A percentile compares a stretch with the other conserved stretches of the same genome.
These are phyloP conservation scores for Elachura formosa DNA, from an alignment of 2,113 vertebrate species.

Conservation along the genomic window DNA sequence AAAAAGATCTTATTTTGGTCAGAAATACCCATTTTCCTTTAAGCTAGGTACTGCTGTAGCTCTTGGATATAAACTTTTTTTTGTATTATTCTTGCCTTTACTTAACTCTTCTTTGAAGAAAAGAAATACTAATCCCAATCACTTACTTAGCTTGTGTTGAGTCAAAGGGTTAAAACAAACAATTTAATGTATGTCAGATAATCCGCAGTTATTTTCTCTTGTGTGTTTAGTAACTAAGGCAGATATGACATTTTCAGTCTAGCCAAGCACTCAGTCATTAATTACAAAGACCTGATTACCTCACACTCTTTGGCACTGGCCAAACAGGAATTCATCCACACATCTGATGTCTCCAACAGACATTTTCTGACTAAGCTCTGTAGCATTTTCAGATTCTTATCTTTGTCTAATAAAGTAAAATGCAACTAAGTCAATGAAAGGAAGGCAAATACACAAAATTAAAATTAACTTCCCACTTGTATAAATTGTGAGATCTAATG, in stretches of 20 bases:
- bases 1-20: not conserved
- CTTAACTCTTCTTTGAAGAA: not conserved
- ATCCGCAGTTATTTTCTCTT: not conserved
- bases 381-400: not conserved
- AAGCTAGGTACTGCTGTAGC: not conserved
- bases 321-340: not conserved
- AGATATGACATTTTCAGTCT: rapidly evolving
- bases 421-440: not conserved
- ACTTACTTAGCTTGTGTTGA: not conserved
- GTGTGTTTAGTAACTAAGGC: not conserved
- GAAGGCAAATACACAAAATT: not conserved
- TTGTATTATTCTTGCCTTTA: not conserved
- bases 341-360: not conserved
- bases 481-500: not conserved
- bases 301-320: not conserved
- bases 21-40: not conserved
- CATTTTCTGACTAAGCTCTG: not conserved
- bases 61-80: not conserved
- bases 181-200: not conserved
- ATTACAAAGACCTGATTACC: not conserved
- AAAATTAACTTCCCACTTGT: not conserved
- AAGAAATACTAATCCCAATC: not conserved
- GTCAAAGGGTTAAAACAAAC: not conserved
- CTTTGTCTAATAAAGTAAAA: not conserved
- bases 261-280: not conserved